A percentile compares a stretch with the other conserved stretches of the same genome.
These are phyloP conservation scores for Bombus superbus DNA, from an alignment of 1,140 invertebrate genomes.

Conservation along the genomic window DNA sequence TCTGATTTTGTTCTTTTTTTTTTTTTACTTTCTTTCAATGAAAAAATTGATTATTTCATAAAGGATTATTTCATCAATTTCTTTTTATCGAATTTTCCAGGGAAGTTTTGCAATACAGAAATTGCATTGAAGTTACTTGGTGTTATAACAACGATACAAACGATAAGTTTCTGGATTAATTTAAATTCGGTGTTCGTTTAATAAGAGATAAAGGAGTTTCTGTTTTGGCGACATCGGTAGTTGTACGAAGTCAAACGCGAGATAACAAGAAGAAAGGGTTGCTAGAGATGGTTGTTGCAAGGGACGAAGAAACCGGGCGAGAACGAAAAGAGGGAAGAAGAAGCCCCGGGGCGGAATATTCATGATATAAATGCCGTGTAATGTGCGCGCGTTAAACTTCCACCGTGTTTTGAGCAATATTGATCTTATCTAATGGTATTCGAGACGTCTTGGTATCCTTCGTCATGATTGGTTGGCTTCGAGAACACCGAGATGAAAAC, in stretches of 20 bases:
- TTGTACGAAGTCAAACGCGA: conserved; percentile 46
- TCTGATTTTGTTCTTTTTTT: not conserved
- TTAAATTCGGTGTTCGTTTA: not conserved
- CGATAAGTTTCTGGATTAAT: not conserved
- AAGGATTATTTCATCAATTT: too few species aligned
- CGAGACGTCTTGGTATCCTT: conserved; percentile 64
- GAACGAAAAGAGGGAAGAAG: conserved; percentile 38
- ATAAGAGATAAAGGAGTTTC: conserved; percentile 49
- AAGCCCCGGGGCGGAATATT: conserved; percentile 62
- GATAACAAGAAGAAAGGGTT: conserved; percentile 35
- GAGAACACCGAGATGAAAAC: conserved; percentile 69
- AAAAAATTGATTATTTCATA: not conserved
- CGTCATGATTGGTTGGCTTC: conserved; percentile 72
- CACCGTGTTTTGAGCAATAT: conserved; percentile 80
- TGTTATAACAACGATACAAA: not conserved
- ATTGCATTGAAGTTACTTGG: too few species aligned
- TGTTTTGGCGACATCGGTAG: conserved; percentile 42
- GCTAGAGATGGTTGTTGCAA: not conserved
- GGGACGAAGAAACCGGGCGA: conserved; percentile 21
- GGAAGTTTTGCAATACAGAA: too few species aligned
- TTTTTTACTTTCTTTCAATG: not conserved
- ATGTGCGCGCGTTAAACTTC: conserved; percentile 73
- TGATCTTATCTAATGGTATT: conserved; percentile 82
- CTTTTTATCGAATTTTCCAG: too few species aligned
- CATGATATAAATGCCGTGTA: conserved; percentile 72